These are phyloP conservation scores for Hydrozoanthus gracilis DNA, from an alignment of 92 coral and sea anemone species.

Conservation along the genomic window DNA sequence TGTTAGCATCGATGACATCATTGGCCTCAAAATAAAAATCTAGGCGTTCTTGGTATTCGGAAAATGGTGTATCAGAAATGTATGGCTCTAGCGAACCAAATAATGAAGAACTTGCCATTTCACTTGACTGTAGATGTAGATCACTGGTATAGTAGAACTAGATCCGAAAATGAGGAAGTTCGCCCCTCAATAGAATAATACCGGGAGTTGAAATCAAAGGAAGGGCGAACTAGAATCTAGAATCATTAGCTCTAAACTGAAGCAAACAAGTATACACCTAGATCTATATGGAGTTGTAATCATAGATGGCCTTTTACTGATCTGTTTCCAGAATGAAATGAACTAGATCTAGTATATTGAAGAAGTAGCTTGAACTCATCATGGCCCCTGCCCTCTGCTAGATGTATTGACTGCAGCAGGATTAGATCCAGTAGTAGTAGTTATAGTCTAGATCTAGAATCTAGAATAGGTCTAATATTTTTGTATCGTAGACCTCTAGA, in stretches of 20 bases:
- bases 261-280: neutral
- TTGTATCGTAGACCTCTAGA: slow-evolving; percentile 18
- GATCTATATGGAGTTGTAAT: neutral
- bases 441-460: slow-evolving; percentile 15
- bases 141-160: neutral
- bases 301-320: neutral
- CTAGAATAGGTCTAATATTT: slow-evolving; percentile 15
- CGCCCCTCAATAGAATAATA: neutral
- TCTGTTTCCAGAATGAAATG: neutral
- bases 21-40: neutral
- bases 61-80: neutral
- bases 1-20: neutral
- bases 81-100: neutral
- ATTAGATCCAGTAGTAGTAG: slow-evolving; percentile 17
- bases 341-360: neutral
- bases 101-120: neutral
- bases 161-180: neutral
- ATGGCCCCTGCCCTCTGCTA: slow-evolving; percentile 15
- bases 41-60: neutral
- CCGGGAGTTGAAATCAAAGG: neutral
- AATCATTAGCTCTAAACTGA: neutral
- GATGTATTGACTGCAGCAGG: slow-evolving; percentile 20
- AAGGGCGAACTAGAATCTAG: neutral
- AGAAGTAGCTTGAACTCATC: neutral
- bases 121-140: neutral